Evolutionary conservation across 1,140 invertebrate genomes (phyloP).

Genomic region (Pomacea maculata): DNA sequence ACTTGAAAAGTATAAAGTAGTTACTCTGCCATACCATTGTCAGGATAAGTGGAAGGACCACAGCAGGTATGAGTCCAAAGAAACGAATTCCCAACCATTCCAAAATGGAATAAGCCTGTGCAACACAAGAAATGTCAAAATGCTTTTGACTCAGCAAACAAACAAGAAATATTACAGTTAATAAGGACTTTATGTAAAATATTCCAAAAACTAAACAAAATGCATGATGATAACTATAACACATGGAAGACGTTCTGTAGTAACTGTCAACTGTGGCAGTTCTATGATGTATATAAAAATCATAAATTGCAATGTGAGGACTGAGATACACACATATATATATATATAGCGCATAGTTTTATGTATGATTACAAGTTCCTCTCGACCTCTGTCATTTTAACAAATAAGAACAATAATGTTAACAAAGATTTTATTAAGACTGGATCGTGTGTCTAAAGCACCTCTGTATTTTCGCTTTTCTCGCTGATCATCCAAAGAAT

Average conservation of each 20-base stretch:
- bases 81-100: conserved; percentile 81
- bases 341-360: no score
- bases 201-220: no score
- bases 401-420: not conserved
- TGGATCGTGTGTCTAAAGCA: conserved; percentile 15
- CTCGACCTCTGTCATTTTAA: no score
- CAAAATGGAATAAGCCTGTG: conserved; percentile 71
- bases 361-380: no score
- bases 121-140: conserved; percentile 36
- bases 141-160: not conserved
- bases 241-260: no score
- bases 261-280: no score
- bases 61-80: conserved; percentile 78
- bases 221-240: no score
- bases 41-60: conserved; percentile 79
- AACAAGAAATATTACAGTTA: no score
- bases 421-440: not conserved
- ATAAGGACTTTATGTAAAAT: no score
- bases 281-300: no score
- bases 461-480: conserved; percentile 38
- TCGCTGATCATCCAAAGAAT: conserved; percentile 73
- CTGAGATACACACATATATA: no score
- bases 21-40: conserved; percentile 73
- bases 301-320: no score
- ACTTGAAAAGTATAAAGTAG: not conserved